A percentile compares a stretch with the other conserved stretches of the same genome.
Evolutionary conservation across 92 coral and sea anemone genomes (phyloP).

Genomic region (Galaxea fascicularis): DNA sequence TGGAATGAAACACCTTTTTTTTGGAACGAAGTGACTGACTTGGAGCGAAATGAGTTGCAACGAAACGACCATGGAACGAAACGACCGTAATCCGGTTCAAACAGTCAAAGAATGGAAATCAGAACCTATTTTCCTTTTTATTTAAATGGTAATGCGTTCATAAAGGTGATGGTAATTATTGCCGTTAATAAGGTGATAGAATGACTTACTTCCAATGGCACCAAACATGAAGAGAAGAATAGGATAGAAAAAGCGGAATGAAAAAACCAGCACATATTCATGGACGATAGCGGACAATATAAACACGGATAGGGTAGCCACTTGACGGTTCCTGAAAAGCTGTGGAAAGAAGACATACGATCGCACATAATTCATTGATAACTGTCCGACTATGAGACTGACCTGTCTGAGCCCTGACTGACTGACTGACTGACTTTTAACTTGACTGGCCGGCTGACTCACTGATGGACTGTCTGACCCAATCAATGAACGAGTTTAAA

Average conservation of each 20-base stretch:
- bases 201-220: constrained; percentile 87
- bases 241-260: constrained; percentile 94
- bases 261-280: constrained; percentile 83
- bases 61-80: no score
- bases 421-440: background rate
- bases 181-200: background rate
- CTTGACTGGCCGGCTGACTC: background rate
- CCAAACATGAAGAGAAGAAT: constrained; percentile 91
- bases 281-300: constrained; percentile 91
- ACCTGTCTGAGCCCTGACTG: background rate
- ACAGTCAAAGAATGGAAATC: no score
- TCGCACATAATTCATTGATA: background rate
- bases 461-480: background rate
- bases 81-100: no score
- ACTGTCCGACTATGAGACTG: background rate
- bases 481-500: no score
- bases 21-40: no score
- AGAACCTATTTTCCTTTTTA: no score
- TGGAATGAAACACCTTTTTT: no score
- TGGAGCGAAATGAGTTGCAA: no score
- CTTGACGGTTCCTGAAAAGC: constrained; percentile 76
- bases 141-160: no score
- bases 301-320: constrained; percentile 79
- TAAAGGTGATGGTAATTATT: no score
- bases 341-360: constrained; percentile 7